Conservation (phyloP, 2,113 vertebrate species). For the Athene cunicularia region DNA sequence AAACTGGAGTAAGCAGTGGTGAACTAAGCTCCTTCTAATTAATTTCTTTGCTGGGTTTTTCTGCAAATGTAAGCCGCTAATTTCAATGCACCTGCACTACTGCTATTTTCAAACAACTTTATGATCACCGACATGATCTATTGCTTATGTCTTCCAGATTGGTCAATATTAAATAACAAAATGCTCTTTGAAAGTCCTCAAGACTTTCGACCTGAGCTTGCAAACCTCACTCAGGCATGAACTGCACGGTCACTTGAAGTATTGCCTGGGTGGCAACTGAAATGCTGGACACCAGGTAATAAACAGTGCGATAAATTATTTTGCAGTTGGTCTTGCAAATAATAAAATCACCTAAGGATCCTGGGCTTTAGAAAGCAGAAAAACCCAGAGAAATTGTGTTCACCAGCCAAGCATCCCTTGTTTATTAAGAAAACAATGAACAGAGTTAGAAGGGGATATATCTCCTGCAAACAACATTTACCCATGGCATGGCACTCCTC, state of each 20-base stretch:
- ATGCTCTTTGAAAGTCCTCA: neutral
- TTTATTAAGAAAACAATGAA: neutral
- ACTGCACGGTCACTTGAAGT: neutral
- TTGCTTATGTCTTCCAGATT: neutral
- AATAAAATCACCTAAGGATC: neutral
- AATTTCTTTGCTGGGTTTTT: slow-evolving; percentile 68
- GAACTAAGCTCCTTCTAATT: slow-evolving; percentile 26
- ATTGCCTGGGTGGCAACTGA: neutral
- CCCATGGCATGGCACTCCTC: neutral
- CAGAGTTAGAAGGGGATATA: neutral
- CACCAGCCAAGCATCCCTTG: neutral
- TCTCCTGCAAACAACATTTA: neutral
- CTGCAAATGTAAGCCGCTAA: slow-evolving; percentile 53
- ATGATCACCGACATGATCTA: neutral
- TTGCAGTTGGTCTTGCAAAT: neutral
- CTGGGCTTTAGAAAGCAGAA: slow-evolving; percentile 69
- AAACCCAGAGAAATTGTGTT: slow-evolving; percentile 68
- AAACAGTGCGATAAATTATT: neutral
- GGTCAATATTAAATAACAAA: neutral
- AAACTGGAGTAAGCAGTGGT: slow-evolving; percentile 31
- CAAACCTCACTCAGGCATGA: slow-evolving; percentile 1
- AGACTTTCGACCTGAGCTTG: neutral
- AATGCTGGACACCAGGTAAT: neutral
- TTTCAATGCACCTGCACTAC: slow-evolving; percentile 19
- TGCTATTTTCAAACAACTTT: neutral